Conservation (phyloP, 2,888 invertebrate species). For the Ormyrus rosae region DNA sequence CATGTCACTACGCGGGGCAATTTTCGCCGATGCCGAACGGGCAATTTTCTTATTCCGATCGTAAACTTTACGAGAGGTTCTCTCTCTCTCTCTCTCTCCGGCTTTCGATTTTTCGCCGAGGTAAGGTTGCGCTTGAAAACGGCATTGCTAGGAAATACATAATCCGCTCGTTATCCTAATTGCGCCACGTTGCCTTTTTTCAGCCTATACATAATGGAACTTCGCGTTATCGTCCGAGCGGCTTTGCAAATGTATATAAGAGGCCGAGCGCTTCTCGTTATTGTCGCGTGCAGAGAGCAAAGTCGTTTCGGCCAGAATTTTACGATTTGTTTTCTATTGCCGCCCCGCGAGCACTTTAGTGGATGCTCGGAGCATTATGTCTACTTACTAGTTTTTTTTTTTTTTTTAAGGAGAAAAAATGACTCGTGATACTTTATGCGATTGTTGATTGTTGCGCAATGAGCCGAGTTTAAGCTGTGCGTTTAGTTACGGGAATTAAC, state of each 20-base stretch:
- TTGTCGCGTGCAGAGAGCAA: constrained; percentile 32
- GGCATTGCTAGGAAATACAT: constrained; percentile 4
- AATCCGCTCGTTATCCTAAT: constrained; percentile 39
- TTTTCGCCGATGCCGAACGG: neutral
- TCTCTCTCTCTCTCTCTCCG: neutral
- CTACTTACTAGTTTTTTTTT: neutral
- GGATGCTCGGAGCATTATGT: neutral
- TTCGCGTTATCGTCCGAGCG: constrained; percentile 38
- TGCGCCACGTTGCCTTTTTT: neutral
- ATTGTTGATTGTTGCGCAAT: neutral
- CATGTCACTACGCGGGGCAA: constrained; percentile 7
- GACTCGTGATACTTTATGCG: neutral
- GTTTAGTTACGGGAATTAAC: constrained; percentile 12
- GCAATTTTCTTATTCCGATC: constrained; percentile 34
- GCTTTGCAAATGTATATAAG: neutral
- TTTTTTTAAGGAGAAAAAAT: neutral
- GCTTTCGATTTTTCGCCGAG: too few species aligned
- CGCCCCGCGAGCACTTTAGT: constrained; percentile 4
- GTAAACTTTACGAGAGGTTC: constrained; percentile 34
- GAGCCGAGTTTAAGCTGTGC: constrained; percentile 26
- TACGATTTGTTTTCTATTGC: constrained; percentile 44
- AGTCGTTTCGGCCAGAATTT: constrained; percentile 25
- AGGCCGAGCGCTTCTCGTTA: neutral
- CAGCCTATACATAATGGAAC: neutral
- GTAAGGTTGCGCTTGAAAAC: neutral